Base-by-base conservation (phyloP, 1,140 invertebrate genomes). In the Copidosoma floridanum region DNA sequence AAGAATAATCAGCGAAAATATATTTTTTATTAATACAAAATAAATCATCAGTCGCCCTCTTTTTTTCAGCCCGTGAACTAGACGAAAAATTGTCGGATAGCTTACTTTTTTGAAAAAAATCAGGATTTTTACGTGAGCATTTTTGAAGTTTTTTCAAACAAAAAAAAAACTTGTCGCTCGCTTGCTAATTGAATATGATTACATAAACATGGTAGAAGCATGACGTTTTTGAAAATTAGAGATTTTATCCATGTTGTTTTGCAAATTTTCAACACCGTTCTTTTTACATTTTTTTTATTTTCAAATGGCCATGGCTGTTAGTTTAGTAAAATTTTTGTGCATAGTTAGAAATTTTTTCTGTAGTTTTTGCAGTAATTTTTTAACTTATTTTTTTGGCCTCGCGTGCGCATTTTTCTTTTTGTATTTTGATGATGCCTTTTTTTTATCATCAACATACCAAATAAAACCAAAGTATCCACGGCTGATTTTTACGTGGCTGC, bases 81-180 rank as follows among this genome's bases (percentile, higher is more conserved):
- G 6, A 8, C 51, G 57, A 57, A 60, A 46, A 59, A 48, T 55
- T 54, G 37, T 16, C 18, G 21, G n/a, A 41, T 14, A 48, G 61
- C 65, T 68, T 68, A 62, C n/a, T 44, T 68, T 69, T 68, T 71
- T 63, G 67, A 66, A 66, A 64, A 61, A 51, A 18, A 51, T 23
- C 23, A 43, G 21, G 29, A 51, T 51, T 62, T 61, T 62, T 56
- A 65, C 56, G 69, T 69, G 68, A 71, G 68, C 61, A 69, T 54
- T 65, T 69, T 68, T 66, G 58, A 37, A 61, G 2, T 35, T 41
- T 53, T 47, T 61, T 54, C 40, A n/a, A n/a, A n/a, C n/a, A n/a
- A n/a, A n/a, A n/a, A n/a, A n/a, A n/a, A n/a, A n/a, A n/a, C n/a
- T n/a, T 55, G 16, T 38, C 24, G 51, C 53, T 55, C 44, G 58